Base-by-base conservation (phyloP, 2,888 invertebrate species). In the Cordylochernes scorpioides region DNA sequence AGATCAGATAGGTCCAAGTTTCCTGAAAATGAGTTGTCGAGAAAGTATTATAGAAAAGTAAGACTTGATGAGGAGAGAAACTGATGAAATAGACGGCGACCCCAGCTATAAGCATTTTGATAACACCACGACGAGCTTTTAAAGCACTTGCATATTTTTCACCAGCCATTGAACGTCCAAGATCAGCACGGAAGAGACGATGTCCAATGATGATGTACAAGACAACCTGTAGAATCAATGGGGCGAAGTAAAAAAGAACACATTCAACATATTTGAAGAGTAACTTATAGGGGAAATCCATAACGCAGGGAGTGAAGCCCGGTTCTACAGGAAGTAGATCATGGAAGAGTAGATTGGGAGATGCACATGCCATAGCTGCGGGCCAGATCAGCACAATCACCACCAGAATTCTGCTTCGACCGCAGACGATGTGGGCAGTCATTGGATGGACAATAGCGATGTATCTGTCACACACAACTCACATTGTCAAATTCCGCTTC, bases 401-500 rank as follows among this genome's bases (percentile, higher is more conserved):
- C 3, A 47, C 28, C 1, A 48, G 40, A 9, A 52, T 49, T 3
- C 52, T 44, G 4, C 43, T 39, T 12, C 49, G 39, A 36, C 49
- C 50, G 36, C 53, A 53, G 28, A 50, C 36, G 24, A 53, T 48
- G 44, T 53, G 53, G 4, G 53, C 52, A 33, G 47, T 45, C 30
- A 54, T 49, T 1, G 54, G 54, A 30, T 52, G 49, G 9, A 54
- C 48, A 10, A 53, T 54, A 13, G 53, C 54, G 9, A 54, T 46
- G 39, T 53, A 54, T 29, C 54, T 54, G 46, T n/a, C n/a, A n/a
- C n/a, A n/a, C n/a, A n/a, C n/a, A n/a, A n/a, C n/a, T n/a, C n/a
- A n/a, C n/a, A n/a, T n/a, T n/a, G n/a, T n/a, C n/a, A n/a, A n/a
- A n/a, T n/a, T n/a, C n/a, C n/a, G n/a, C n/a, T n/a, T n/a, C n/a